These are phyloP conservation scores for Thunnus albacares DNA, from an alignment of 2,797 vertebrate species.

Conservation along the genomic window DNA sequence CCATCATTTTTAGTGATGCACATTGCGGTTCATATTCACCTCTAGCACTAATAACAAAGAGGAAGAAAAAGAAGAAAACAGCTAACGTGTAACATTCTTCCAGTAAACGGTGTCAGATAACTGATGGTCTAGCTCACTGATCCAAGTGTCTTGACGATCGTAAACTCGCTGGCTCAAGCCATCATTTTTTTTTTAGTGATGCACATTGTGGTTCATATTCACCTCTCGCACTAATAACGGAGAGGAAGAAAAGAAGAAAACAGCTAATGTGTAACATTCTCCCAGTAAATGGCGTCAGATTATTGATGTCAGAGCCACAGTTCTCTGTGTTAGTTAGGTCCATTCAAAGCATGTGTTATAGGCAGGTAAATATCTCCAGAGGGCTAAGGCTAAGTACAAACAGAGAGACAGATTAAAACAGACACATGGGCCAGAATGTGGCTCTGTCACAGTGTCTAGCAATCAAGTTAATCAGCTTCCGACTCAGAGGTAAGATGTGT, in stretches of 20 bases:
- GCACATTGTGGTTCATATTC: slow-evolving; percentile 1
- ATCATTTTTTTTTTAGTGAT: slow-evolving; percentile 2
- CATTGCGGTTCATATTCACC: not conserved
- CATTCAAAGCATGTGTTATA: slow-evolving; percentile 47
- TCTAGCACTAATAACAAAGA: not conserved
- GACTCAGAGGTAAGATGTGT: slow-evolving; percentile 74
- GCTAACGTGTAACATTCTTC: slow-evolving; percentile 47
- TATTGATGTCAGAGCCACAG: not conserved
- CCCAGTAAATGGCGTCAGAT: slow-evolving; percentile 22
- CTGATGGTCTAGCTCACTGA: slow-evolving; percentile 21
- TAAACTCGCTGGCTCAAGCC: slow-evolving; percentile 32
- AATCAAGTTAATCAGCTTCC: slow-evolving; percentile 71
- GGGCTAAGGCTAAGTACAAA: slow-evolving; percentile 56
- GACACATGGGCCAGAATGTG: slow-evolving; percentile 38
- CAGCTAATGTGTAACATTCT: slow-evolving; percentile 44
- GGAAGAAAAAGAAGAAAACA: not conserved
- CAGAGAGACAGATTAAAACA: slow-evolving; percentile 35
- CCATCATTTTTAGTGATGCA: slow-evolving; percentile 13
- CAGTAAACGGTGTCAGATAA: slow-evolving; percentile 20
- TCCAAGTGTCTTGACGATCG: not conserved
- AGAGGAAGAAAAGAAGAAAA: slow-evolving; percentile 15
- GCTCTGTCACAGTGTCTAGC: slow-evolving; percentile 55
- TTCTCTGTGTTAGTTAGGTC: slow-evolving; percentile 53
- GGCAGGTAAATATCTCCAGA: slow-evolving; percentile 40
- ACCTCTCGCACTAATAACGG: slow-evolving; percentile 2